Evolutionary conservation across 2,113 vertebrate species (phyloP), one percentile per base, ranked within the genome.

Genomic region (Gallinago undulata): DNA sequence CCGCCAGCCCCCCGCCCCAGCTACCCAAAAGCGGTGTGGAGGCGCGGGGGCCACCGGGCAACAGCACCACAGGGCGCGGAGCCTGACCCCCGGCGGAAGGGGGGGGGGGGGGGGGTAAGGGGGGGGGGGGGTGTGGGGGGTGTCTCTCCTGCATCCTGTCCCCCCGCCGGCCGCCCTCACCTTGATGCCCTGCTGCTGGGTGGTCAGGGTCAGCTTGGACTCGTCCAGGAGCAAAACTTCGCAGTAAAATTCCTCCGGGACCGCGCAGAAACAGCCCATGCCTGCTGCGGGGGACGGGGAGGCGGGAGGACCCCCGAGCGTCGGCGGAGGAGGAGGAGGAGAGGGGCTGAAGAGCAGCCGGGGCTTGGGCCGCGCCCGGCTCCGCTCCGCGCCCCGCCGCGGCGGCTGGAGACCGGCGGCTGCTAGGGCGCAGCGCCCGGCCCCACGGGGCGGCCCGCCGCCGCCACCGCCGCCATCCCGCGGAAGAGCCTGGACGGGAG

Each of bases 161-260:
- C 39, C 50, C 51, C 63, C 22, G 22, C 10, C 69, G 30, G 48
- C 31, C 68, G 14, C 25, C 39, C 96, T 95, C 96, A 99, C 99
- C 98, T 99, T 99, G 95, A 99, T 98, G 86, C 98, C 99, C 89
- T 98, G 98, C 81, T 99, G 98, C 78, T 99, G 98, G 9, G 97
- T 97, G 47, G 98, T 99, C 59, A 99, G 97, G 8, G 97, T 98
- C 80, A 99, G 97, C 97, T 99, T 99, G 81, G 98, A 98, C 84
- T 99, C 98, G 31, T 99, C 98, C 97, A 99, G 97, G 53, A 99
- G 98, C 96, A 99, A 96, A 96, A 99, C 98, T 97, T 99, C 99
- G 94, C 99, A 99, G 94, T 99, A 99, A 86, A 99, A 99, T 94
- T 99, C 99, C 93, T 99, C 99, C 59, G 98, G 98, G 47, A 98